A percentile compares a stretch with the other conserved stretches of the same genome.
Conservation (phyloP, 2,113 vertebrate species). For the Hemibates koningsi region DNA sequence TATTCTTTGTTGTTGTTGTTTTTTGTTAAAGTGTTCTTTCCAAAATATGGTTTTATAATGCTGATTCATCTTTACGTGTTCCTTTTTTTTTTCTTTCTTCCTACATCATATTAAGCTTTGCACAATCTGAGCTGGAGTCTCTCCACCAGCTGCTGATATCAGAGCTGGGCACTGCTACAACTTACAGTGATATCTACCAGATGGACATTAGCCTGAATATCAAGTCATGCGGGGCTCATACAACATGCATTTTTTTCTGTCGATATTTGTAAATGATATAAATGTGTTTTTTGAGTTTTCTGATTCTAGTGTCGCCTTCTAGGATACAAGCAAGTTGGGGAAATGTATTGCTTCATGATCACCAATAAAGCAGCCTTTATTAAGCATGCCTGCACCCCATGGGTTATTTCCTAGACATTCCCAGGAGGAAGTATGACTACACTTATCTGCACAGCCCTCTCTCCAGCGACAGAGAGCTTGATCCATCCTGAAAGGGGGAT, state of each 20-base stretch:
- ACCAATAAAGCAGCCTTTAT: constrained; percentile 7
- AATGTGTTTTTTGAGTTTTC: background rate
- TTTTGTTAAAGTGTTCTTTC: background rate
- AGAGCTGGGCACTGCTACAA: background rate
- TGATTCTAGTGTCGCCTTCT: background rate
- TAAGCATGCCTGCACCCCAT: background rate
- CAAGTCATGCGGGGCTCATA: background rate
- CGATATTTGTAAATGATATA: background rate
- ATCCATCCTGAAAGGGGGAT: constrained; percentile 60
- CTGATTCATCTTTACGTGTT: background rate
- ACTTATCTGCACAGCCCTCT: constrained; percentile 48
- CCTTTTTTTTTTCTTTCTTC: background rate
- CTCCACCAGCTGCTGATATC: constrained; percentile 4
- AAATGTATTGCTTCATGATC: background rate
- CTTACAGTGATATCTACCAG: constrained; percentile 8
- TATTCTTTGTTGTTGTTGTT: background rate
- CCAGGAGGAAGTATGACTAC: constrained; percentile 34
- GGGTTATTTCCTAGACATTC: constrained; percentile 29
- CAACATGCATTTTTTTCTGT: background rate
- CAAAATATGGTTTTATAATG: background rate
- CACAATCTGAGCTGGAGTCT: background rate
- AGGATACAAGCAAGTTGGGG: background rate
- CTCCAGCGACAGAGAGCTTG: constrained; percentile 49
- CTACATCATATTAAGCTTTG: background rate
- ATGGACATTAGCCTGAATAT: background rate